These are phyloP conservation scores for Callopanchax toddi DNA, from an alignment of 2,113 vertebrate genomes.

Conservation along the genomic window DNA sequence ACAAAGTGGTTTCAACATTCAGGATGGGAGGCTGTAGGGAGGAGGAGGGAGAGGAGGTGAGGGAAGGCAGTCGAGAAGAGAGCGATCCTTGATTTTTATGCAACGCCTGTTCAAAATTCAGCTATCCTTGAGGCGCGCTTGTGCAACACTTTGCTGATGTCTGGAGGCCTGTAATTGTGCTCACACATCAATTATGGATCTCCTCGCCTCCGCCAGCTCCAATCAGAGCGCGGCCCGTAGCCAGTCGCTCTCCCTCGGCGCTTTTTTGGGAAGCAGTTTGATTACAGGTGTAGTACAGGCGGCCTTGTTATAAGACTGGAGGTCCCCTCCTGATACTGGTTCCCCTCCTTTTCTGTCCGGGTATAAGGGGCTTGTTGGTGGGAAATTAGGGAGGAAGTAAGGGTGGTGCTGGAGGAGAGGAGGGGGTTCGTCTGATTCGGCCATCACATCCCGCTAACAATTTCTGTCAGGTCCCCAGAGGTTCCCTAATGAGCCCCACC, in stretches of 20 bases:
- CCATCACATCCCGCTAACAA: conserved; percentile 92
- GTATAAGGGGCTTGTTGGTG: conserved; percentile 47
- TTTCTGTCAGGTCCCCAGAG: conserved; percentile 91
- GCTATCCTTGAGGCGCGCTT: conserved; percentile 86
- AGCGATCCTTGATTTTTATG: conserved; percentile 84
- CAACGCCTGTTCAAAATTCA: conserved; percentile 84
- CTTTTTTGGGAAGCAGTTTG: conserved; percentile 78
- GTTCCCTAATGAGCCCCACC: conserved; percentile 93
- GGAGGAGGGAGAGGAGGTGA: not conserved
- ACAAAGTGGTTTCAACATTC: conserved; percentile 77
- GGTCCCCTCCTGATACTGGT: conserved; percentile 5
- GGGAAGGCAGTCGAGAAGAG: conserved; percentile 44
- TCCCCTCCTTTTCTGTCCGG: conserved; percentile 40
- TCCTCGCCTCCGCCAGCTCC: conserved; percentile 71
- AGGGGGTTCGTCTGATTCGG: conserved; percentile 77
- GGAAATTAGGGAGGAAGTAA: conserved; percentile 47
- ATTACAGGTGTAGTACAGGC: conserved; percentile 86
- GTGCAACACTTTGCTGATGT: conserved; percentile 85
- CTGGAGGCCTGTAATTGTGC: conserved; percentile 89
- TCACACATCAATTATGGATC: conserved; percentile 90
- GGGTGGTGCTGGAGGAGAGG: conserved; percentile 10
- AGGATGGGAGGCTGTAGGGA: conserved; percentile 56
- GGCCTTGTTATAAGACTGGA: conserved; percentile 76
- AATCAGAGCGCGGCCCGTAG: conserved; percentile 76
- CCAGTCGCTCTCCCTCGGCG: conserved; percentile 74